Conservation (phyloP, 2,888 invertebrate species). For the Eupithecia abbreviata region DNA sequence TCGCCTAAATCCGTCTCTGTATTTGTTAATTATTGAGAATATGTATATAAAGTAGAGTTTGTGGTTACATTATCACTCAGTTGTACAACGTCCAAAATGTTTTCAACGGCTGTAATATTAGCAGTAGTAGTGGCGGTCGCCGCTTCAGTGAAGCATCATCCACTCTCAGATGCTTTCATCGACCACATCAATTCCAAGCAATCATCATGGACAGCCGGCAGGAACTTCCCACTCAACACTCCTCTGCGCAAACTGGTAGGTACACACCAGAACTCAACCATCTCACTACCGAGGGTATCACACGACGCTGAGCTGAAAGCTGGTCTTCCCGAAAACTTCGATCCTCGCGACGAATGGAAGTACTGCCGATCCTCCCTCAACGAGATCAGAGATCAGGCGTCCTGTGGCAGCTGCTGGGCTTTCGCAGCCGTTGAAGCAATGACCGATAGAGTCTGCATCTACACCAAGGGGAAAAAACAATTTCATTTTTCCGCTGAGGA, state of each 20-base stretch:
- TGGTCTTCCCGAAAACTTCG: constrained; percentile 89
- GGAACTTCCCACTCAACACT: constrained; percentile 87
- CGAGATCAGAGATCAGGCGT: constrained; percentile 93
- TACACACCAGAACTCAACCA: constrained; percentile 79
- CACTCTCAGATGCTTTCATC: constrained; percentile 89
- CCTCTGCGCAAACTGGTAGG: constrained; percentile 87
- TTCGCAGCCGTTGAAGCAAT: constrained; percentile 86
- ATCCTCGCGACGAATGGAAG: constrained; percentile 91
- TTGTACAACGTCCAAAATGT: not conserved
- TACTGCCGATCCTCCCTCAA: constrained; percentile 92
- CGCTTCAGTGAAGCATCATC: constrained; percentile 42
- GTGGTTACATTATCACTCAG: not conserved
- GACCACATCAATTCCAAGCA: constrained; percentile 86
- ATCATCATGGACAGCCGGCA: constrained; percentile 90
- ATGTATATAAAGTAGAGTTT: not conserved
- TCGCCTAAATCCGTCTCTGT: not conserved
- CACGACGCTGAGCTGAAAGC: constrained; percentile 65
- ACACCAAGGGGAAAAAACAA: constrained; percentile 87
- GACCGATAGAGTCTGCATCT: constrained; percentile 93
- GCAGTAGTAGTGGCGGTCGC: not conserved
- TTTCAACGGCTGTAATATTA: not conserved
- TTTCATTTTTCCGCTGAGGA: constrained; percentile 93
- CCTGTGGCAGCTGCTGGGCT: constrained; percentile 97
- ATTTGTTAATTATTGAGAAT: not conserved
- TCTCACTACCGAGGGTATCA: constrained; percentile 40